A percentile compares a stretch with the other conserved stretches of the same genome.
These are phyloP conservation scores for Sitophilus oryzae DNA, from an alignment of 1,140 invertebrate genomes.

Conservation along the genomic window DNA sequence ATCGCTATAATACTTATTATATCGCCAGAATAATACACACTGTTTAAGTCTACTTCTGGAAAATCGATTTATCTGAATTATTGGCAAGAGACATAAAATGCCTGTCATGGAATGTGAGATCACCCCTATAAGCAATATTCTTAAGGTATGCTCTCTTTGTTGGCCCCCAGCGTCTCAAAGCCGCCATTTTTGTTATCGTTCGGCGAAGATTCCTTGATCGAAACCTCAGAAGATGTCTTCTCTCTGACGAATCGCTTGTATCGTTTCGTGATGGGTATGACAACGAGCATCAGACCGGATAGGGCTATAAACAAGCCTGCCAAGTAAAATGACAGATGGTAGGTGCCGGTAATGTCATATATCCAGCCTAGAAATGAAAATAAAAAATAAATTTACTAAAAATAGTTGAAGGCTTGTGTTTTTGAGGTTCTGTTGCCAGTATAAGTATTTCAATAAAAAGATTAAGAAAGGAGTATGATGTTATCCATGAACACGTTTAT, in stretches of 20 bases:
- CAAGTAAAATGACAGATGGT: conserved; percentile 80
- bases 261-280: conserved; percentile 53
- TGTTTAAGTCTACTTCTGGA: not conserved
- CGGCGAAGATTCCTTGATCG: conserved; percentile 18
- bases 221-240: conserved; percentile 23
- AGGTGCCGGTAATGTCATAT: conserved; percentile 69
- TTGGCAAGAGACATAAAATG: not conserved
- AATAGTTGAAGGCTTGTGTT: too few species aligned
- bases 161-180: conserved; percentile 11
- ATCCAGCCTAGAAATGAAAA: conserved; percentile 63
- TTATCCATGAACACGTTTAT: too few species aligned
- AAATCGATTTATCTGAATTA: not conserved
- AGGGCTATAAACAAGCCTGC: conserved; percentile 79
- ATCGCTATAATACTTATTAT: too few species aligned
- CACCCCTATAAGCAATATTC: not conserved
- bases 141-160: conserved; percentile 8
- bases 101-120: not conserved
- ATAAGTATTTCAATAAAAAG: too few species aligned
- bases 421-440: too few species aligned
- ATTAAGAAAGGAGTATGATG: too few species aligned
- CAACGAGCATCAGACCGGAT: conserved; percentile 72
- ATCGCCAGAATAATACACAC: not conserved
- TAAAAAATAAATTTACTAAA: not conserved
- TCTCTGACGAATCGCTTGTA: conserved; percentile 40
- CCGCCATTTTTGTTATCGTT: conserved; percentile 28